These are phyloP conservation scores for Arenaria interpres DNA, from an alignment of 2,113 vertebrate genomes.

Conservation along the genomic window DNA sequence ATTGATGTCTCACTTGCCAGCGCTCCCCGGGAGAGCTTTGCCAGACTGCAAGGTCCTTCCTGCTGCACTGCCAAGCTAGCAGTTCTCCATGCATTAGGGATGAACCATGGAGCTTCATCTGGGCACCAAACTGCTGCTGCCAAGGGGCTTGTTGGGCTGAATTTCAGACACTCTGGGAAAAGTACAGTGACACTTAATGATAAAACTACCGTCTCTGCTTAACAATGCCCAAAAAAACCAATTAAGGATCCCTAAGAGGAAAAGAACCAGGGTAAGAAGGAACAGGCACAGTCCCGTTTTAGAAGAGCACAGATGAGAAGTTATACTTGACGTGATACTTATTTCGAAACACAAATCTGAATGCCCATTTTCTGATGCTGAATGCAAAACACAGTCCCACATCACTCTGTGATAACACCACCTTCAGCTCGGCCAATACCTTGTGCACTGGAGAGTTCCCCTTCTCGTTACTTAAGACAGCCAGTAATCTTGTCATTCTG, in stretches of 20 bases:
- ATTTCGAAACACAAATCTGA: neutral
- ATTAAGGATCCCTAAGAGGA: neutral
- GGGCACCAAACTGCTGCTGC: neutral
- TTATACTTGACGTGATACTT: neutral
- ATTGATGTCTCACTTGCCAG: constrained; percentile 1
- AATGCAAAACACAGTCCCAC: neutral
- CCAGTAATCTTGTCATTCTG: neutral
- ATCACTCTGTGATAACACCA: neutral
- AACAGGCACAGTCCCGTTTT: neutral
- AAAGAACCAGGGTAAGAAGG: neutral
- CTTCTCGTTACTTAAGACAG: neutral
- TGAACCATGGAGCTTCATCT: neutral
- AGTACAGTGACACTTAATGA: neutral
- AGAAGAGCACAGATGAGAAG: neutral
- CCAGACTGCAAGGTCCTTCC: neutral
- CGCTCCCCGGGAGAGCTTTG: neutral
- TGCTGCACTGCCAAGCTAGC: neutral
- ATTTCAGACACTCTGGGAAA: neutral
- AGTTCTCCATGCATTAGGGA: neutral
- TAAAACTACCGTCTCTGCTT: neutral
- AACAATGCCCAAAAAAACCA: neutral
- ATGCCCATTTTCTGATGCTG: neutral
- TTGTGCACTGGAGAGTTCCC: neutral
- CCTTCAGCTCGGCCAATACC: neutral
- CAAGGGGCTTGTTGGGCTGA: neutral